A percentile compares a stretch with the other conserved stretches of the same genome.
Conservation (phyloP, 2,888 invertebrate species). For the Drosophila tanythrix region DNA sequence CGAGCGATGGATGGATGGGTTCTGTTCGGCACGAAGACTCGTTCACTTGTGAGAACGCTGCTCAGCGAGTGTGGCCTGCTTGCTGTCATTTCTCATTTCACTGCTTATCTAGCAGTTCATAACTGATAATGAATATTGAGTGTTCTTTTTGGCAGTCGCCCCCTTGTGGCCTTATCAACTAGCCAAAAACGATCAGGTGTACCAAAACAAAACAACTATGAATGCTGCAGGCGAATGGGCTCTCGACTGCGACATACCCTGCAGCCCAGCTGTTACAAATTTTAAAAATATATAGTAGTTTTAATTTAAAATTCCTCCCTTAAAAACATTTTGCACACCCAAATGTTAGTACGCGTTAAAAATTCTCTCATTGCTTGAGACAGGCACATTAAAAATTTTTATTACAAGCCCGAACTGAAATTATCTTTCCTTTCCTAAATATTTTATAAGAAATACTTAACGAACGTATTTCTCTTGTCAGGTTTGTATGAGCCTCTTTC, state of each 20-base stretch:
- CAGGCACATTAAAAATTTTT: background rate
- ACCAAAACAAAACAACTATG: background rate
- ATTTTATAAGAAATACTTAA: background rate
- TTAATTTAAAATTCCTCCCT: background rate
- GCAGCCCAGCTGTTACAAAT: background rate
- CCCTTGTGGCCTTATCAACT: constrained; percentile 44
- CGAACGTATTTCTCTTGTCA: no score
- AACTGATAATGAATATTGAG: constrained; percentile 74
- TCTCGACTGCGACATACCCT: background rate
- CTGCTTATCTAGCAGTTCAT: constrained; percentile 63
- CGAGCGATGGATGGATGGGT: constrained; percentile 39
- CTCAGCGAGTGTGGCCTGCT: constrained; percentile 12
- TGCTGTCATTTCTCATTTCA: constrained; percentile 53
- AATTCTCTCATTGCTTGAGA: background rate
- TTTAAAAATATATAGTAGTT: background rate
- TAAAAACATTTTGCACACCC: no score
- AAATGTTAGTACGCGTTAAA: no score
- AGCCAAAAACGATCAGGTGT: constrained; percentile 19
- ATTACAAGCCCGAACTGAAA: background rate
- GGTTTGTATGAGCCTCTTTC: background rate
- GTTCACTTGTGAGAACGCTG: constrained; percentile 55
- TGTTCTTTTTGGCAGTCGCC: constrained; percentile 48
- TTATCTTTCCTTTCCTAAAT: background rate
- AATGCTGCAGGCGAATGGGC: background rate
- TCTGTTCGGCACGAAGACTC: constrained; percentile 62